phyloP scores from a whole-genome alignment of 2,113 vertebrate species.

The Hyaena hyaena region DNA sequence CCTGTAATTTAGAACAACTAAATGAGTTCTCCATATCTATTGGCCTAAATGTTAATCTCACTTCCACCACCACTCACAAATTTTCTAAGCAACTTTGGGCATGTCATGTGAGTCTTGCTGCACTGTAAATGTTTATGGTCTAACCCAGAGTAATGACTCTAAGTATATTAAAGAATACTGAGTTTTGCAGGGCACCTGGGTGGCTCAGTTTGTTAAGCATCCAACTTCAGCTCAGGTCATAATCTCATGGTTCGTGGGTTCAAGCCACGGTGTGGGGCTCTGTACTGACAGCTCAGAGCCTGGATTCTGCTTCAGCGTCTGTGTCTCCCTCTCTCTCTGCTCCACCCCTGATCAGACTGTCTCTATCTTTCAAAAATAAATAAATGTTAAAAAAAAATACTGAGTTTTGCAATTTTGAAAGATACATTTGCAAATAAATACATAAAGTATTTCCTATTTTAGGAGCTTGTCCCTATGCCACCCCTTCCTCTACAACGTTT shows the following conservation, averaged over 20 bases:
- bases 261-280: no score
- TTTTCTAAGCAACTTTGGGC: slow-evolving; percentile 13
- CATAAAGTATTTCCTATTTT: slow-evolving; percentile 19
- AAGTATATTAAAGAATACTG: background rate
- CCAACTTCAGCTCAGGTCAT: no score
- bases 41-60: background rate
- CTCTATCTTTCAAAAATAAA: no score
- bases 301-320: no score
- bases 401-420: slow-evolving; percentile 9
- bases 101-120: background rate
- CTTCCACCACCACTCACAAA: background rate
- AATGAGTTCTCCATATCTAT: background rate
- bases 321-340: no score
- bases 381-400: background rate
- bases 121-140: background rate
- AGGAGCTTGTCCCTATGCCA: background rate
- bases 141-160: background rate
- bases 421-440: slow-evolving; percentile 38
- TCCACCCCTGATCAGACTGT: no score
- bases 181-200: background rate
- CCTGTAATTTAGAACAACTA: slow-evolving; percentile 38
- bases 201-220: no score
- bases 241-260: no score
- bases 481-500: background rate
- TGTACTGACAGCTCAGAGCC: no score